Evolutionary conservation across 1,140 invertebrate genomes (phyloP).

Genomic region (Brachystomella parvula): DNA sequence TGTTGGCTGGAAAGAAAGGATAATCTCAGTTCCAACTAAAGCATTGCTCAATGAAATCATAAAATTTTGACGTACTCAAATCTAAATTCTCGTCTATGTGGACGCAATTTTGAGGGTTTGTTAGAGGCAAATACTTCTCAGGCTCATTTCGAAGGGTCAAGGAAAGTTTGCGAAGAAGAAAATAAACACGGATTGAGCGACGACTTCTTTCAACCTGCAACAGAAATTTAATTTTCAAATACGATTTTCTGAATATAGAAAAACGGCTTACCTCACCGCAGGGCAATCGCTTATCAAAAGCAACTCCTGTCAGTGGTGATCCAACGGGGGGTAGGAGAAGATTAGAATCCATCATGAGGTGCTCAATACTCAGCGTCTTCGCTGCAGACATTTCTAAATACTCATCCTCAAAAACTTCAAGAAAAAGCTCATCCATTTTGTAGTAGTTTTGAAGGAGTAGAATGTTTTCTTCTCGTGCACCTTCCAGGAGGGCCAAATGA

Average conservation of each 20-base stretch:
- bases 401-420: constrained; percentile 99
- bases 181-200: constrained; percentile 87
- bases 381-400: constrained; percentile 76
- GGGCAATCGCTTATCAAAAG: constrained; percentile 86
- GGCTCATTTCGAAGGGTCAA: constrained; percentile 68
- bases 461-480: constrained; percentile 75
- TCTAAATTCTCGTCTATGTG: constrained; percentile 86
- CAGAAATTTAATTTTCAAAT: constrained; percentile 31
- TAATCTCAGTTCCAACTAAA: constrained; percentile 7
- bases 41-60: background rate
- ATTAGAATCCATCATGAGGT: constrained; percentile 91
- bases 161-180: constrained; percentile 77
- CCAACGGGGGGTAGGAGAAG: constrained; percentile 92
- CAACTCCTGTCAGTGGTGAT: constrained; percentile 91
- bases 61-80: constrained; percentile 60
- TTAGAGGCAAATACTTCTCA: constrained; percentile 84
- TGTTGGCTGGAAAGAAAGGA: constrained; percentile 68
- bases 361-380: constrained; percentile 79
- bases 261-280: constrained; percentile 73
- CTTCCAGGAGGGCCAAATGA: constrained; percentile 63
- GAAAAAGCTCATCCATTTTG: constrained; percentile 96
- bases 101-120: constrained; percentile 77
- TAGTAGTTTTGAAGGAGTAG: constrained; percentile 83
- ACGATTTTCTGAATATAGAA: constrained; percentile 17
- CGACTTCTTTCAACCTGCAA: constrained; percentile 80